Evolutionary conservation across 1,140 invertebrate genomes (phyloP), one percentile per base, ranked within the genome.

Genomic region (Bombus soroeensis): DNA sequence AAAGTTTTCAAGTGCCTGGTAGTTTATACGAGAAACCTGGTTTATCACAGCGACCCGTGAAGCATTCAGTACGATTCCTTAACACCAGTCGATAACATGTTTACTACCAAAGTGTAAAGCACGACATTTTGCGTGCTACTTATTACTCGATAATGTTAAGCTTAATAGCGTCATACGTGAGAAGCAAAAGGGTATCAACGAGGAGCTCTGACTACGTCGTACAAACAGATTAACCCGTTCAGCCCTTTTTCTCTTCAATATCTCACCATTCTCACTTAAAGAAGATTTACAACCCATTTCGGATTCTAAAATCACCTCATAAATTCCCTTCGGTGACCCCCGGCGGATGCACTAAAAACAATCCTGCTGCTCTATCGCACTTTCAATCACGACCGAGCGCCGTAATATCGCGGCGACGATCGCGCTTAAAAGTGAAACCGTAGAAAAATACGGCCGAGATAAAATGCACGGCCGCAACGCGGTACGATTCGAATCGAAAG

Each of bases 351-450:
- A 59, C 25, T 76, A 76, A 78, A 78, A 64, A 78, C 57, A 78
- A 78, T 78, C 75, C 57, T 25, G 39, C 32, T n/a, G 3, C 28
- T 32, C 37, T 41, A 41, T 62, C 70, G n/a, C 15, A 15, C 43
- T 28, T 62, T 74, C 70, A 80, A 77, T 84, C 66, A 72, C n/a
- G 57, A 34, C 28, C 34, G 43, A n/a, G 28, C 59, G 34, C 43
- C 47, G 75, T 77, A 83, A 84, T 47, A 47, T 57, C 32, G 53
- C 39, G n/a, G 39, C n/a, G 59, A 78, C 68, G 70, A 80, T 84
- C 83, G 70, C 75, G 43, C 43, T 84, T 84, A 34, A 47, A 62
- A 79, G 66, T 84, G 77, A 84, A 79, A 84, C 76, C 39, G 18
- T 72, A 15, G 76, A 80, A 84, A 62, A 79, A 59, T 84, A 84